Base-by-base conservation (phyloP, 2,113 vertebrate genomes). In the Megalops atlanticus region DNA sequence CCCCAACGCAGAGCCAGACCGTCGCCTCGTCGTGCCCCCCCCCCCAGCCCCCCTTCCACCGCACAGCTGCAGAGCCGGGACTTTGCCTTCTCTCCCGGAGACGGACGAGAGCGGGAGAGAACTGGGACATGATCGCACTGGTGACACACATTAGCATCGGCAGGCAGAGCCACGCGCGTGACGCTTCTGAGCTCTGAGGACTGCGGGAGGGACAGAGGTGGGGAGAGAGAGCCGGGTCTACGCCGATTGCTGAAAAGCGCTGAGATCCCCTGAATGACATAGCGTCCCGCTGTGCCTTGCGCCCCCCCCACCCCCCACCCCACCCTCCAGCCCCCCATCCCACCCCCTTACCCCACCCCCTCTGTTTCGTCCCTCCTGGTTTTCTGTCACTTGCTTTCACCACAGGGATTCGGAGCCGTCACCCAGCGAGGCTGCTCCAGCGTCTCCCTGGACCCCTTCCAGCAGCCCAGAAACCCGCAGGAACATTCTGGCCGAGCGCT, bases 61-160 rank as follows among this genome's bases (percentile, higher is more conserved):
- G n/a, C n/a, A n/a, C n/a, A n/a, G n/a, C n/a, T n/a, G n/a, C n/a
- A n/a, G n/a, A n/a, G n/a, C n/a, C n/a, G n/a, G n/a, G n/a, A n/a
- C n/a, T n/a, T n/a, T n/a, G n/a, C n/a, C n/a, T n/a, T n/a, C n/a
- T n/a, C n/a, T n/a, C n/a, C n/a, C n/a, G n/a, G n/a, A n/a, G n/a
- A n/a, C n/a, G 16, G 7, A 36, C 24, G n/a, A 3, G 45, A 18
- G 10, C 77, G 40, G 52, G 14, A n/a, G 78, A 81, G 41, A 79
- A 79, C 36, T 74, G 83, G 69, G 82, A 78, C 76, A 85, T 76
- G 64, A 79, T 43, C 38, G 40, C 31, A 27, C 15, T 39, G 40
- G 41, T 73, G 40, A 12, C 39, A 36, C 71, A 78, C 35, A 80
- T 80, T 47, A 80, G 18, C 75, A 84, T 81, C 71, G 40, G 45